Base-by-base conservation (phyloP, 2,113 vertebrate species). In the Parotia lawesii region DNA sequence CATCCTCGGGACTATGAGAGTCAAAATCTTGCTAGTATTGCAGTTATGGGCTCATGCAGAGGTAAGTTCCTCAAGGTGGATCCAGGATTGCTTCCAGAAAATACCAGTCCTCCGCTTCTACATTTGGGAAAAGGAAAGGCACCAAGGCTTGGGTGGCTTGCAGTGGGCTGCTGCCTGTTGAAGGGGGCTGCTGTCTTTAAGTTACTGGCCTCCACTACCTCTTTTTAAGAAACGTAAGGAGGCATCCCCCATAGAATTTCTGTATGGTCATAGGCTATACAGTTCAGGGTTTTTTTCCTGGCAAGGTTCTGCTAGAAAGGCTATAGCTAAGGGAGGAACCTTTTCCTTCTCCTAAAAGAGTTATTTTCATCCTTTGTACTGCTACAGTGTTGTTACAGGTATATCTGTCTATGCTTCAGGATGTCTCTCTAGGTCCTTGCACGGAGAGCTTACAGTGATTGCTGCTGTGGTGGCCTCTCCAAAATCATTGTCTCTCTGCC, bases 1-100 rank as follows among this genome's bases (percentile, higher is more conserved):
- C 7, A 62, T 78, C 11, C 53, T 56, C 0, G 0, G 57, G 44
- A 50, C 38, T 35, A 2, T 17, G n/a, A 70, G 27, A 48, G 11
- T 80, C 50, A 74, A 71, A 81, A 60, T 56, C 18, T 62, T 75
- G 15, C 24, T 74, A 21, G 9, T 45, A 38, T 47, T 74, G n/a
- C 18, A 66, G 13, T 62, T 23, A 27, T 56, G 38, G 29, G 22
- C 20, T 85, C 2, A 0, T 28, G 19, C 42, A 70, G 58, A 71
- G 11, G 21, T 37, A 60, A 79, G 8, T 86, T 2, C 18, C 27
- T 72, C 9, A 18, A 29, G 33, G 19, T 24, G 4, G 8, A 54
- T 56, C 18, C 14, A 28, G 9, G 7, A 48, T 11, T 84, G 25
- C 35, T 73, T 84, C 33, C 61, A 80, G 58, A 58, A 95, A 51